Percentiles rank a stretch among this genome's conserved stretches.
phyloP scores from a whole-genome alignment of 2,888 invertebrate species.

The Sarcophaga caerulescens region DNA sequence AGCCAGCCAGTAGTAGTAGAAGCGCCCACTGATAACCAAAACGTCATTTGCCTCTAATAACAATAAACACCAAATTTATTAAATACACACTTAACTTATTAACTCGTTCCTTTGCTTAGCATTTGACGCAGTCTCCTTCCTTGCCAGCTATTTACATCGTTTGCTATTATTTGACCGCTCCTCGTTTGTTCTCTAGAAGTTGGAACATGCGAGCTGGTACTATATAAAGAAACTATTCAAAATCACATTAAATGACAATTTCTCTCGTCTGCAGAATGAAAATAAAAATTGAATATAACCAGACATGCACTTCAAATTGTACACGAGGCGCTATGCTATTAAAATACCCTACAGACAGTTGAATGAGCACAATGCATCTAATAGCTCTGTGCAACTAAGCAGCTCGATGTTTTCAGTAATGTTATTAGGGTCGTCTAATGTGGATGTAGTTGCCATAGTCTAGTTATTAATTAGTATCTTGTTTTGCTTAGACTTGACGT shows the following conservation, averaged over 20 bases:
- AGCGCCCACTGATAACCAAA: conserved; percentile 76
- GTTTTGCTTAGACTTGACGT: no score
- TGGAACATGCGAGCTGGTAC: neutral
- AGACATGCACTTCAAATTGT: neutral
- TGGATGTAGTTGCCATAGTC: no score
- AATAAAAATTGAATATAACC: conserved; percentile 9
- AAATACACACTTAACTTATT: conserved; percentile 72
- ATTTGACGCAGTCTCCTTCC: conserved; percentile 5
- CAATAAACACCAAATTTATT: conserved; percentile 79
- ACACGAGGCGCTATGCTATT: neutral
- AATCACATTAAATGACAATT: conserved; percentile 49
- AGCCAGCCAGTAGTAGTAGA: conserved; percentile 71
- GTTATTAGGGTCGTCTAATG: no score
- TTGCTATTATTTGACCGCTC: neutral
- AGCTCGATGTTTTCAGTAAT: no score
- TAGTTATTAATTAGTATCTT: no score
- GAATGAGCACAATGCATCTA: no score
- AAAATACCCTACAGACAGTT: no score
- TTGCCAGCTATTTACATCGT: conserved; percentile 7
- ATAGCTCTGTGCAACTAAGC: no score
- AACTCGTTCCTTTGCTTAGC: conserved; percentile 10
- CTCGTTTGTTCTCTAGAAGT: neutral
- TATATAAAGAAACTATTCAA: conserved; percentile 12
- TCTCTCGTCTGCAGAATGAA: neutral
- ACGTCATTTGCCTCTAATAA: conserved; percentile 74